A percentile compares a stretch with the other conserved stretches of the same genome.
phyloP scores from a whole-genome alignment of 2,113 vertebrate species.

The Oenanthe melanoleuca region DNA sequence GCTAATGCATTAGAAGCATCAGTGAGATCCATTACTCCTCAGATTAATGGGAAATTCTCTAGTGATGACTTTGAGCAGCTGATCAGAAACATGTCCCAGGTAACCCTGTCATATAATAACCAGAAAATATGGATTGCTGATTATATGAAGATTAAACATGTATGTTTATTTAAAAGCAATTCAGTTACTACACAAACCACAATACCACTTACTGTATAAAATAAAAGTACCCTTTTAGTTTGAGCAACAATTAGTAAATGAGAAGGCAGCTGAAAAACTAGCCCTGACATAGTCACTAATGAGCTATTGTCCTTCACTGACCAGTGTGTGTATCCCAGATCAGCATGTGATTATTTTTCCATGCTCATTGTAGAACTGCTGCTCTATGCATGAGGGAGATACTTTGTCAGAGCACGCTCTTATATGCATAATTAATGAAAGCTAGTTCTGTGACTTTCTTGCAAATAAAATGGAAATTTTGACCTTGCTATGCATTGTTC shows the following conservation, averaged over 20 bases:
- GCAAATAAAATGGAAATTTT: not conserved
- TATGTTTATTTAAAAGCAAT: not conserved
- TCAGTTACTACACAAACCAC: not conserved
- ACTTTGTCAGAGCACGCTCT: not conserved
- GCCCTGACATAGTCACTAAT: not conserved
- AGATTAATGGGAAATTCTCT: slow-evolving; percentile 76
- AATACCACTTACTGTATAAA: not conserved
- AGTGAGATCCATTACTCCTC: slow-evolving; percentile 49
- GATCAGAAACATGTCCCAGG: slow-evolving; percentile 92
- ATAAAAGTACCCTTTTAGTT: not conserved
- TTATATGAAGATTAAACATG: not conserved
- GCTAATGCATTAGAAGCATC: slow-evolving; percentile 67
- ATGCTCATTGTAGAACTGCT: not conserved
- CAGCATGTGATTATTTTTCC: not conserved
- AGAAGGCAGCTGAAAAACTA: not conserved
- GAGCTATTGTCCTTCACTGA: not conserved
- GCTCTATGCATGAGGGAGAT: not conserved
- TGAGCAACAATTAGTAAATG: not conserved
- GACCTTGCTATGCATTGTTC: not conserved
- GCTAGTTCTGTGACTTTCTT: not conserved
- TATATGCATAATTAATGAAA: not conserved
- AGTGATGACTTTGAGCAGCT: slow-evolving; percentile 85
- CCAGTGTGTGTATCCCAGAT: not conserved
- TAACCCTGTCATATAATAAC: slow-evolving; percentile 34
- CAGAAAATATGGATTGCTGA: not conserved